Conservation (phyloP, 2,113 vertebrate genomes). For the Brachirus orientalis region DNA sequence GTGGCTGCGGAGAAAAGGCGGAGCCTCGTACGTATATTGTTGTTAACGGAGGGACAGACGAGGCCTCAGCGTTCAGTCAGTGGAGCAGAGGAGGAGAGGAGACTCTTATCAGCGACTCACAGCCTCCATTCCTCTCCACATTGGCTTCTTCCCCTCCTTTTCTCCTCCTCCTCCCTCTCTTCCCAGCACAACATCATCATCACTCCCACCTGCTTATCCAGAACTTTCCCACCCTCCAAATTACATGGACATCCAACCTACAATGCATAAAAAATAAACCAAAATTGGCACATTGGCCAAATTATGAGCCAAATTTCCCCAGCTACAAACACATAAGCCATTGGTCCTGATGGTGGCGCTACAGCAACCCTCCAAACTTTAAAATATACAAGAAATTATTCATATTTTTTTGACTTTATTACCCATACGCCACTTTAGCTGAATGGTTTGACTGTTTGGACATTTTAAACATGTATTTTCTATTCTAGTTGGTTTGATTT, state of each 20-base stretch:
- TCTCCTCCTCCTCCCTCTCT: slow-evolving; percentile 42
- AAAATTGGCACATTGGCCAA: too few relatives aligned
- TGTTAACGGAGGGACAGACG: slow-evolving; percentile 89
- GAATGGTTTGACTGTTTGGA: too few relatives aligned
- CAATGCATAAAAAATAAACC: too few relatives aligned
- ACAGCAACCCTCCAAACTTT: too few relatives aligned
- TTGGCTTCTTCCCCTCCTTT: slow-evolving; percentile 66
- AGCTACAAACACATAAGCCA: too few relatives aligned
- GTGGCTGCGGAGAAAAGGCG: slow-evolving; percentile 84
- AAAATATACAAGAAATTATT: too few relatives aligned
- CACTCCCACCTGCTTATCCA: slow-evolving; percentile 48
- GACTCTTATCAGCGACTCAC: slow-evolving; percentile 88
- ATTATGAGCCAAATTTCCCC: too few relatives aligned
- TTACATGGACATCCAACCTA: neutral
- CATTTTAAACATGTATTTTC: too few relatives aligned
- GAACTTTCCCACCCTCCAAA: slow-evolving; percentile 30
- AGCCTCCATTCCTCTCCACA: slow-evolving; percentile 82
- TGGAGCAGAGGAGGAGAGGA: slow-evolving; percentile 69
- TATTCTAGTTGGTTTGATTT: too few relatives aligned
- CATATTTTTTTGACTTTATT: too few relatives aligned
- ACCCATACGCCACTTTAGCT: too few relatives aligned
- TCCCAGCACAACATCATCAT: slow-evolving; percentile 23
- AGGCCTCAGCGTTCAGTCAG: slow-evolving; percentile 83
- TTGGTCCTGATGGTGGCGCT: too few relatives aligned
- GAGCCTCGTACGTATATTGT: slow-evolving; percentile 87